Percentiles rank a stretch among this genome's conserved stretches.
Conservation (phyloP, 2,113 vertebrate species). For the Coptodon bakossiorum region DNA sequence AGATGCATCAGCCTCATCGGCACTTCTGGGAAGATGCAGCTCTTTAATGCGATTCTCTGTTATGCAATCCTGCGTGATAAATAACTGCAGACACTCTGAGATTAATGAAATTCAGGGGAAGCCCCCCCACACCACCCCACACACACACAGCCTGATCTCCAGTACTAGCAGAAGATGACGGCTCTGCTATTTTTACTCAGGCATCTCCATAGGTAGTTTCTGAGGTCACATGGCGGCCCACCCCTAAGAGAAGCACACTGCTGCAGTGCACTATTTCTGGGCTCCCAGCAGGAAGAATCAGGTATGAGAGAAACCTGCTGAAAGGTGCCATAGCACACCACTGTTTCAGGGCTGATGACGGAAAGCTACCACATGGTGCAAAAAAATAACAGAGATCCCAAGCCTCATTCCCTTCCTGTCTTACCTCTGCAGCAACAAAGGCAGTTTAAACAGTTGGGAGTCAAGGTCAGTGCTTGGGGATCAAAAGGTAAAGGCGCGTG, state of each 20-base stretch:
- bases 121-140: not conserved
- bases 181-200: slow-evolving; percentile 52
- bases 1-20: slow-evolving; percentile 3
- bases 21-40: slow-evolving; percentile 17
- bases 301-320: slow-evolving; percentile 51
- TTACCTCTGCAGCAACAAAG: not conserved
- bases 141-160: not conserved
- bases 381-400: slow-evolving; percentile 1
- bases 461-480: slow-evolving; percentile 37
- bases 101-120: slow-evolving; percentile 53
- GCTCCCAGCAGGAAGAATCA: slow-evolving; percentile 44
- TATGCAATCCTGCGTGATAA: slow-evolving; percentile 44
- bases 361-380: slow-evolving; percentile 11
- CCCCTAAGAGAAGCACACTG: slow-evolving; percentile 23
- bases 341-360: not conserved
- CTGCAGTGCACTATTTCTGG: slow-evolving; percentile 61
- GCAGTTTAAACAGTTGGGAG: slow-evolving; percentile 15
- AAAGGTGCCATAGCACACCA: slow-evolving; percentile 30
- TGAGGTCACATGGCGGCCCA: slow-evolving; percentile 32
- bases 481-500: not conserved
- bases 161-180: not conserved
- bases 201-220: slow-evolving; percentile 46
- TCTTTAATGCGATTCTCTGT: slow-evolving; percentile 41
- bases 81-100: slow-evolving; percentile 42
- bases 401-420: not conserved